Evolutionary conservation across 2,113 vertebrate species (phyloP).

Genomic region (Vulpes ferrilata): DNA sequence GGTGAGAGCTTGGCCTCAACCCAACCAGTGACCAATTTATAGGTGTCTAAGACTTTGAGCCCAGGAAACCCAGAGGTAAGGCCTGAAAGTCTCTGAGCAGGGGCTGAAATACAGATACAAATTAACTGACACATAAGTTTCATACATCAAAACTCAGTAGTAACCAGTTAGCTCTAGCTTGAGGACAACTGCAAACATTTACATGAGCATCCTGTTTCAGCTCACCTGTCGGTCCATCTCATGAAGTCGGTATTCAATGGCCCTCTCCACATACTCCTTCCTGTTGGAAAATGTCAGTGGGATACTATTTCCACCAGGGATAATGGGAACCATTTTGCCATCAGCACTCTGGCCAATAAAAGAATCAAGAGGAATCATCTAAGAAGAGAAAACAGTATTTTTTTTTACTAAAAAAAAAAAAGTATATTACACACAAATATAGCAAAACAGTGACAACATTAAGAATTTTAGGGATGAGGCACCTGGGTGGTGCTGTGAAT

Average conservation of each 20-base stretch:
- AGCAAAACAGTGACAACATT: background rate
- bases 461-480: background rate
- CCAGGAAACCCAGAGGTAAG: background rate
- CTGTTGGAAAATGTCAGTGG: slow-evolving; percentile 93
- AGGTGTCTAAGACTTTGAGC: background rate
- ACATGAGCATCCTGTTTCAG: background rate
- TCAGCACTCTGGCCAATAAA: slow-evolving; percentile 94
- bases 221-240: slow-evolving; percentile 93
- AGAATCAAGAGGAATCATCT: slow-evolving; percentile 95
- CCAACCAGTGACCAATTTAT: background rate
- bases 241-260: slow-evolving; percentile 92
- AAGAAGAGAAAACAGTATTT: slow-evolving; percentile 58
- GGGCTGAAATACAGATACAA: background rate
- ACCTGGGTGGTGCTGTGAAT: background rate
- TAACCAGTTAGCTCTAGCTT: background rate
- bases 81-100: slow-evolving; percentile 3
- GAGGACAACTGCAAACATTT: background rate
- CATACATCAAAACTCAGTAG: background rate
- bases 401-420: slow-evolving; percentile 36
- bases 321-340: slow-evolving; percentile 95
- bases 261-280: slow-evolving; percentile 93
- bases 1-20: background rate
- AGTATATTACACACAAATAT: background rate
- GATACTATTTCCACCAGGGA: slow-evolving; percentile 93
- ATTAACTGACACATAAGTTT: background rate